Evolutionary conservation across 2,888 invertebrate genomes (phyloP).

Genomic region (Dioctria rufipes): DNA sequence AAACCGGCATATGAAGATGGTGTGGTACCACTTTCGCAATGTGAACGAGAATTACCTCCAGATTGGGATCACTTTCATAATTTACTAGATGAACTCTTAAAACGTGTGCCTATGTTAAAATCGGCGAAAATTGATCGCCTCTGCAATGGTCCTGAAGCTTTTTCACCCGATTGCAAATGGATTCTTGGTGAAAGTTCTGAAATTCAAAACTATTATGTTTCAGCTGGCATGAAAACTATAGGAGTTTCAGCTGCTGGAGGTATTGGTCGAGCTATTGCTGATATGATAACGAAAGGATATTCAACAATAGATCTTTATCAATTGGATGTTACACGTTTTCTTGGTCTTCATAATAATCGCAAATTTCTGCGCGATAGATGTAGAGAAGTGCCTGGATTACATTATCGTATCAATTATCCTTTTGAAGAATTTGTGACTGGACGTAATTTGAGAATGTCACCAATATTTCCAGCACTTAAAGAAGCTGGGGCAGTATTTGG

Average conservation of each 20-base stretch:
- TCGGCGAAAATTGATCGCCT: conserved; percentile 84
- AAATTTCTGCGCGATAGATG: conserved; percentile 93
- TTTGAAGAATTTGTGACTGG: conserved; percentile 90
- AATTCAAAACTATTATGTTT: conserved; percentile 90
- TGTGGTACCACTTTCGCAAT: conserved; percentile 76
- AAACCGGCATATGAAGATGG: conserved; percentile 92
- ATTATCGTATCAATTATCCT: conserved; percentile 87
- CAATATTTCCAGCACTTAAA: conserved; percentile 91
- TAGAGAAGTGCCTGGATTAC: conserved; percentile 90
- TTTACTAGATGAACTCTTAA: conserved; percentile 86
- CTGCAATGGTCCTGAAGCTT: conserved; percentile 93
- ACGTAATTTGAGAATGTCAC: conserved; percentile 92
- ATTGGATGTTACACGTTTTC: conserved; percentile 89
- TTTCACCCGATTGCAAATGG: conserved; percentile 97
- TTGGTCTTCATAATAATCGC: conserved; percentile 94
- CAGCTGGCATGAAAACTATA: conserved; percentile 96
- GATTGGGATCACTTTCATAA: conserved; percentile 99
- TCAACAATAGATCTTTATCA: conserved; percentile 90
- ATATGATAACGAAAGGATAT: conserved; percentile 87
- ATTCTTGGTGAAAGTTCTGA: conserved; percentile 95
- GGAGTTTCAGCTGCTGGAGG: conserved; percentile 97
- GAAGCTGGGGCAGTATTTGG: conserved; percentile 96
- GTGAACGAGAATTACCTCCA: conserved; percentile 81
- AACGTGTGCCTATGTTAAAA: conserved; percentile 85
- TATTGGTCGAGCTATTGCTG: conserved; percentile 91